These are phyloP conservation scores for Caranx ignobilis DNA, from an alignment of 2,113 vertebrate species.

Conservation along the genomic window DNA sequence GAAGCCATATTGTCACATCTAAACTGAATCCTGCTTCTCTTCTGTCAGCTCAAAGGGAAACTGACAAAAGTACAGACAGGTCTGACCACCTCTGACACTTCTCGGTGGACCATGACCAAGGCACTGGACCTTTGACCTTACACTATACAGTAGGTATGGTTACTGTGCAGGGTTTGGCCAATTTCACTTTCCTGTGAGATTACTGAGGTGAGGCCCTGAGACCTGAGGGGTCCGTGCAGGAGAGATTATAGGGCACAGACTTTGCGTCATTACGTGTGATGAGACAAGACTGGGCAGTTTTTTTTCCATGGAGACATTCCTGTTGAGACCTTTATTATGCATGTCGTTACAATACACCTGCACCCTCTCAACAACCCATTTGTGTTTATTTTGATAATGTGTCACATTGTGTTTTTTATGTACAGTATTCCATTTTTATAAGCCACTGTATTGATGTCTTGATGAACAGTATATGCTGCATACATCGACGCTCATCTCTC, in stretches of 20 bases:
- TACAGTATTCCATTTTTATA: conserved; percentile 81
- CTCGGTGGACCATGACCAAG: conserved; percentile 19
- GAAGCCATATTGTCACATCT: conserved; percentile 1
- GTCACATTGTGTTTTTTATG: conserved; percentile 70
- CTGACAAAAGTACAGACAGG: conserved; percentile 30
- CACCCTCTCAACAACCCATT: conserved; percentile 37
- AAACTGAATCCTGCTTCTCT: conserved; percentile 22
- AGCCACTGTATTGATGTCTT: conserved; percentile 67
- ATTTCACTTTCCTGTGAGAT: neutral
- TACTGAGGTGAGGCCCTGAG: neutral
- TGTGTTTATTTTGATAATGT: conserved; percentile 68
- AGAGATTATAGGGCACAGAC: conserved; percentile 1
- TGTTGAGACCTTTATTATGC: conserved; percentile 66
- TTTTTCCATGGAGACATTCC: conserved; percentile 71
- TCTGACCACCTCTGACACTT: conserved; percentile 6
- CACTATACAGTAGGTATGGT: conserved; percentile 3
- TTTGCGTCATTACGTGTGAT: conserved; percentile 10
- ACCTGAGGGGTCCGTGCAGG: neutral
- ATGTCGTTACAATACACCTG: conserved; percentile 58
- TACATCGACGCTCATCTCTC: conserved; percentile 80
- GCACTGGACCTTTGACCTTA: conserved; percentile 42
- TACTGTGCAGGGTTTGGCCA: conserved; percentile 25
- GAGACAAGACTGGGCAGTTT: conserved; percentile 60
- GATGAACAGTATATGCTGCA: conserved; percentile 79
- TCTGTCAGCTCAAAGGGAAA: conserved; percentile 21